These are phyloP conservation scores for Amblyjoppa fuscipennis DNA, from an alignment of 2,888 invertebrate genomes.

Conservation along the genomic window DNA sequence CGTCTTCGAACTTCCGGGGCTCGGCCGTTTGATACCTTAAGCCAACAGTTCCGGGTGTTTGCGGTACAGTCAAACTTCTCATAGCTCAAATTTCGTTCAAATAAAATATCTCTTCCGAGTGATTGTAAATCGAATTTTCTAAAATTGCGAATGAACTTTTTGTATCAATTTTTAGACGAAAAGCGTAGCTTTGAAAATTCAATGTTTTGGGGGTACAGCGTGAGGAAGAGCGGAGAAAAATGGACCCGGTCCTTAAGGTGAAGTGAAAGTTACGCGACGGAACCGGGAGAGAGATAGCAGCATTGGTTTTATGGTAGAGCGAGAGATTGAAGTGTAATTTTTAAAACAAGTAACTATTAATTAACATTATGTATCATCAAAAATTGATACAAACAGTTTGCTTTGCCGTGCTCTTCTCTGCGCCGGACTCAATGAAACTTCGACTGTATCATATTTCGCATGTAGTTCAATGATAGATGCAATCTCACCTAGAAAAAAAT, in stretches of 20 bases:
- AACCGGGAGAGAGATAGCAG: too few species aligned
- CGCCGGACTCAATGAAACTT: neutral
- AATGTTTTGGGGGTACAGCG: too few species aligned
- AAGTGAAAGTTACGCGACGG: too few species aligned
- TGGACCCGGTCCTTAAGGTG: too few species aligned
- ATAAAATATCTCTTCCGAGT: neutral
- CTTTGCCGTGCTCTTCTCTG: neutral
- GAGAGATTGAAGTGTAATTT: too few species aligned
- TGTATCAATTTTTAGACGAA: too few species aligned
- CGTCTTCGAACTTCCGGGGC: conserved; percentile 17
- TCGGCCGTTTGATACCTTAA: conserved; percentile 13
- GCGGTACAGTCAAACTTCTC: neutral
- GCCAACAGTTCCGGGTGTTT: neutral
- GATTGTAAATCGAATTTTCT: neutral
- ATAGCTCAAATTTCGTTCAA: neutral
- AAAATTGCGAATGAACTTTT: neutral
- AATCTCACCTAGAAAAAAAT: neutral
- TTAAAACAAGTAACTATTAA: too few species aligned
- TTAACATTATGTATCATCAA: too few species aligned
- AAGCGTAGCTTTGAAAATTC: too few species aligned
- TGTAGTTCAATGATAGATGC: neutral
- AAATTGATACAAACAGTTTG: neutral
- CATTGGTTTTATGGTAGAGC: too few species aligned
- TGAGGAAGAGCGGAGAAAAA: too few species aligned
- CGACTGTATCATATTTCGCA: neutral